Percentiles rank a stretch among this genome's conserved stretches.
phyloP scores from a whole-genome alignment of 2,888 invertebrate species.

The Drosophila histrio region DNA sequence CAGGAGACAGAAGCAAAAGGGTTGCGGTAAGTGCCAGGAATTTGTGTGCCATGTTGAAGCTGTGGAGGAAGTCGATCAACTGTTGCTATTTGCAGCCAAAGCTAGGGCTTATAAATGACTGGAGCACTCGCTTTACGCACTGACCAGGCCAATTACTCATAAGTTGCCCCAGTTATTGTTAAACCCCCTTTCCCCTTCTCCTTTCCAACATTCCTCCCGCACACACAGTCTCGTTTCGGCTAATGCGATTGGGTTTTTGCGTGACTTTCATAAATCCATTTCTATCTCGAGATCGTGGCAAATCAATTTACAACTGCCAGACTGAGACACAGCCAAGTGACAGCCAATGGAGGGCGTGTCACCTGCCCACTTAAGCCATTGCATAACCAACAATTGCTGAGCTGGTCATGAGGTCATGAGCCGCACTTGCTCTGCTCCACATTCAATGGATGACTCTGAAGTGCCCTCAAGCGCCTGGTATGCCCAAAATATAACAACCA shows the following conservation, averaged over 20 bases:
- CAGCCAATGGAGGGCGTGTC: conserved; percentile 69
- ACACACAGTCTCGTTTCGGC: conserved; percentile 22
- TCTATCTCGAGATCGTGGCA: conserved; percentile 69
- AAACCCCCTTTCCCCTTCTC: too few species aligned
- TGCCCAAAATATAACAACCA: conserved; percentile 50
- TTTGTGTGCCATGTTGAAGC: conserved; percentile 83
- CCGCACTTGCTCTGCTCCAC: conserved; percentile 44
- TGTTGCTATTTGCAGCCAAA: conserved; percentile 50
- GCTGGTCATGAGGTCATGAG: conserved; percentile 35
- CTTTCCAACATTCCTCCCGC: neutral
- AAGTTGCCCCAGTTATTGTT: conserved; percentile 37
- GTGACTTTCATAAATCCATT: conserved; percentile 77
- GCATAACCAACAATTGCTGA: conserved; percentile 46
- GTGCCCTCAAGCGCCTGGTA: conserved; percentile 69
- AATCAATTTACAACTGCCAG: conserved; percentile 65
- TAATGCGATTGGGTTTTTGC: conserved; percentile 58
- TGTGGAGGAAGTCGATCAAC: conserved; percentile 54
- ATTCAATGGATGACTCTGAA: conserved; percentile 51
- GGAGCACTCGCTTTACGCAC: neutral
- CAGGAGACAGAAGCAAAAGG: conserved; percentile 84
- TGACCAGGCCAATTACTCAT: conserved; percentile 48
- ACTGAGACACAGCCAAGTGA: conserved; percentile 34
- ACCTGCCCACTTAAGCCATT: conserved; percentile 34
- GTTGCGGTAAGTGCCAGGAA: conserved; percentile 86
- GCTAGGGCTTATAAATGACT: conserved; percentile 52